These are phyloP conservation scores for Drosophila birchii DNA, from an alignment of 2,888 invertebrate genomes.

Conservation along the genomic window DNA sequence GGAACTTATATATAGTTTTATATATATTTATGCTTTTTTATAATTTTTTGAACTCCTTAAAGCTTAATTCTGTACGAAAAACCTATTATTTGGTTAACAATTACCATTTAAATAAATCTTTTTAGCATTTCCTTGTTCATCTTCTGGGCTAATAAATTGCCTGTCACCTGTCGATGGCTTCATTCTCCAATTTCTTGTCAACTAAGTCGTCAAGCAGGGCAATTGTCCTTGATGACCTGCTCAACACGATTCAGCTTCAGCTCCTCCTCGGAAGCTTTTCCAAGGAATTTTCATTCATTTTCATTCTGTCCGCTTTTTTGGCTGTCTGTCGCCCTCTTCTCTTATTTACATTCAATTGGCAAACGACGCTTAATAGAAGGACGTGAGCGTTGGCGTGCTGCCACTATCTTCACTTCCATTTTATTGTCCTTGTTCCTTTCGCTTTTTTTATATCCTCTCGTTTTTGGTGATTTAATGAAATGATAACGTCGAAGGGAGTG, in stretches of 20 bases:
- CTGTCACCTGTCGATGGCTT: conserved; percentile 49
- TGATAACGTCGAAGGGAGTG: conserved; percentile 59
- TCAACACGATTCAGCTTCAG: conserved; percentile 52
- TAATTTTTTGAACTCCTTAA: too few species aligned
- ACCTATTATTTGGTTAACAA: neutral
- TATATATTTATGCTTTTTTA: neutral
- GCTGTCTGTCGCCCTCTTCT: conserved; percentile 46
- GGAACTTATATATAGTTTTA: neutral
- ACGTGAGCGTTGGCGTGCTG: conserved; percentile 28
- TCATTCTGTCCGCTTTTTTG: conserved; percentile 50
- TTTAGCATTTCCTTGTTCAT: neutral
- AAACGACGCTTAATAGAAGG: conserved; percentile 50
- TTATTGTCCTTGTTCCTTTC: conserved; percentile 10
- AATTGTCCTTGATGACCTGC: conserved; percentile 50
- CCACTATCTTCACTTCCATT: conserved; percentile 27
- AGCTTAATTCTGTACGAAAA: neutral
- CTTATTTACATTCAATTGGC: conserved; percentile 72
- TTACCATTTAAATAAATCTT: neutral
- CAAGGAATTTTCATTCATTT: conserved; percentile 40
- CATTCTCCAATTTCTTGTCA: conserved; percentile 40
- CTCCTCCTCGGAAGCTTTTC: conserved; percentile 5
- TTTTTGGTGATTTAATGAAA: conserved; percentile 72
- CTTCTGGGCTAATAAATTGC: conserved; percentile 51
- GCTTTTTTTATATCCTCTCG: conserved; percentile 35
- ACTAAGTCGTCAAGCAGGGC: conserved; percentile 23